Conservation (phyloP, 92 coral and sea anemone species). For the Zoanthus sociatus region DNA sequence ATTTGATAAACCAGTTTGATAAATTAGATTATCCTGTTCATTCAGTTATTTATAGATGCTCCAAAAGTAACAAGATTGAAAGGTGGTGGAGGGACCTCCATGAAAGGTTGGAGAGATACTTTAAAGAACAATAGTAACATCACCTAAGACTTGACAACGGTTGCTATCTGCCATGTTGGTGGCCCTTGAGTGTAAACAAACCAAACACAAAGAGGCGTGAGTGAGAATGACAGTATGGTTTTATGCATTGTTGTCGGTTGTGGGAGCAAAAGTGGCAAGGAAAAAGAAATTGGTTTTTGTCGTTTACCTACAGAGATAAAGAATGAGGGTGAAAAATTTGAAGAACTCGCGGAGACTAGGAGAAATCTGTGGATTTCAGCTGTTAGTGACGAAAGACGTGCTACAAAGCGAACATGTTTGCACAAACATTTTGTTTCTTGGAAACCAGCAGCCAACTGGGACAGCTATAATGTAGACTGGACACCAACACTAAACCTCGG, state of each 20-base stretch:
- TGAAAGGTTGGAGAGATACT: neutral
- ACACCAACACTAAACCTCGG: constrained; percentile 2
- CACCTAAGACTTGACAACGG: neutral
- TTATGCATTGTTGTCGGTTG: neutral
- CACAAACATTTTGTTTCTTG: neutral
- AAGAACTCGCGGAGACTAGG: neutral
- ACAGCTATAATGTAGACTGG: neutral
- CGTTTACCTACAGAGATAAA: neutral
- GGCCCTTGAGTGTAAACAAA: neutral
- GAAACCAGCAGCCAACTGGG: neutral
- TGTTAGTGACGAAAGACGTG: constrained; percentile 1
- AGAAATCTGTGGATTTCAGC: neutral
- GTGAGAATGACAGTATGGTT: neutral
- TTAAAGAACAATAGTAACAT: constrained; percentile 4
- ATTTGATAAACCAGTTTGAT: constrained; percentile 49
- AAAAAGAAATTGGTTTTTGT: neutral
- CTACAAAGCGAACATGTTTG: constrained; percentile 2
- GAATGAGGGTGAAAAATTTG: neutral
- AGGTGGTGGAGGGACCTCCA: neutral
- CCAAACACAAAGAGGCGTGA: neutral
- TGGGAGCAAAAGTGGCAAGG: neutral
- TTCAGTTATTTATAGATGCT: constrained; percentile 72
- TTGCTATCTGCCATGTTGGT: neutral
- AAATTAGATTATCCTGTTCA: constrained; percentile 63
- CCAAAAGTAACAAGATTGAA: constrained; percentile 28